Conservation (phyloP, 2,113 vertebrate genomes). For the Alouatta palliata region DNA sequence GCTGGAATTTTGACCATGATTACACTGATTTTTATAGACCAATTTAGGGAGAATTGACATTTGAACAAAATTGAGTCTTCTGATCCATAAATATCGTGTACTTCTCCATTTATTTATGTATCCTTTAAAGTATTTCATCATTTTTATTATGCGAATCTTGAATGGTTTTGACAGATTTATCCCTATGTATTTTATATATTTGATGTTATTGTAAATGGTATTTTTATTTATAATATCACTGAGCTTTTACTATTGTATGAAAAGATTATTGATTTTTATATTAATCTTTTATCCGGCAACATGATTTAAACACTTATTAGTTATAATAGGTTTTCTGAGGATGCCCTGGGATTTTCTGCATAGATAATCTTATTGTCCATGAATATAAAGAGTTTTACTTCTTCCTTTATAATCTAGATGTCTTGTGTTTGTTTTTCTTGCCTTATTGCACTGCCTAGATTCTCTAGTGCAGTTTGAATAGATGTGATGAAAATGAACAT, state of each 20-base stretch:
- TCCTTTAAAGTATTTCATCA: not conserved
- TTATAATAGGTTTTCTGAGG: not conserved
- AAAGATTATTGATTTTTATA: not conserved
- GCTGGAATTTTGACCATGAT: not conserved
- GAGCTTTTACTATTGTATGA: not conserved
- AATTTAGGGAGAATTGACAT: not conserved
- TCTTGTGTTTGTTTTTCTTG: not conserved
- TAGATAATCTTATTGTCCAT: not conserved
- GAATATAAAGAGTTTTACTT: not conserved
- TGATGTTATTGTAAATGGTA: not conserved
- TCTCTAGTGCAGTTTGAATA: not conserved
- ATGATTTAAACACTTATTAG: not conserved
- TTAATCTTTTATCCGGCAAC: not conserved
- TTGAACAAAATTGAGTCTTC: not conserved
- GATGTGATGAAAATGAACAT: not conserved
- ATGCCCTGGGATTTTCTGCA: not conserved
- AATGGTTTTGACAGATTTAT: not conserved
- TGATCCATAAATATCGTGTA: not conserved
- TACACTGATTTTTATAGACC: not conserved
- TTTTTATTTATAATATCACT: slow-evolving; percentile 22
- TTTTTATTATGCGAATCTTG: not conserved
- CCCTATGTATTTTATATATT: not conserved
- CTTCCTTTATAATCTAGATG: not conserved
- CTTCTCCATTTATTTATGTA: not conserved
- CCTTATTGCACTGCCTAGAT: not conserved